A percentile compares a stretch with the other conserved stretches of the same genome.
Evolutionary conservation across 2,113 vertebrate genomes (phyloP).

Genomic region (Lagopus leucura): DNA sequence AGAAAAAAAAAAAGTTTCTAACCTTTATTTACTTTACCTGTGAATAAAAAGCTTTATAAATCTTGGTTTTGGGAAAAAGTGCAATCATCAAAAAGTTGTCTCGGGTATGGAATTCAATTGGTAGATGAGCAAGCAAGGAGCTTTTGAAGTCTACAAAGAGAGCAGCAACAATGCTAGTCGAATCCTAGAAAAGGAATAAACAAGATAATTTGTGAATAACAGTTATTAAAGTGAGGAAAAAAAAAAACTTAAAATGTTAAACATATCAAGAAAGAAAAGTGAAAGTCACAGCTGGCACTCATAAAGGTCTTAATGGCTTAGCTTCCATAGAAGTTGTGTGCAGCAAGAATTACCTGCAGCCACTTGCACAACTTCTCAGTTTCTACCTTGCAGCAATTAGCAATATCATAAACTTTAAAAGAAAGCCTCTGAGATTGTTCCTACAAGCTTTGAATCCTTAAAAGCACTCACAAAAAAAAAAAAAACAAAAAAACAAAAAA

Average conservation of each 20-base stretch:
- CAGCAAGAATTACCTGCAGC: not conserved
- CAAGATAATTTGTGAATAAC: not conserved
- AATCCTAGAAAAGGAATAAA: constrained; percentile 80
- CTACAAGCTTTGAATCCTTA: not conserved
- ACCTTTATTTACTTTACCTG: constrained; percentile 77
- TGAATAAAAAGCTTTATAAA: constrained; percentile 90
- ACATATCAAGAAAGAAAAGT: not conserved
- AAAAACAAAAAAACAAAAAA: not conserved
- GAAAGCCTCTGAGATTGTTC: not conserved
- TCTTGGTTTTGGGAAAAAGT: constrained; percentile 88
- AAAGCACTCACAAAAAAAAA: not conserved
- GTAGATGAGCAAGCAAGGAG: constrained; percentile 86
- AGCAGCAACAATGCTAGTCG: constrained; percentile 81
- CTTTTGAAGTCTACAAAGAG: constrained; percentile 87
- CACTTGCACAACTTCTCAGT: not conserved
- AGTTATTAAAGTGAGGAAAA: not conserved
- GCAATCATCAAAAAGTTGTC: constrained; percentile 86
- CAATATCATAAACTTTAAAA: not conserved
- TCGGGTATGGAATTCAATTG: constrained; percentile 83
- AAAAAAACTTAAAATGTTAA: not conserved
- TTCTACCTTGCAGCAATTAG: not conserved
- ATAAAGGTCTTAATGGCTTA: not conserved
- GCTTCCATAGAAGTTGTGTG: no score
- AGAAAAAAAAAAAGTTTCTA: not conserved
- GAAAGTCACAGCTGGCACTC: not conserved